Percentiles rank a stretch among this genome's conserved stretches.
Conservation (phyloP, 2,888 invertebrate species). For the Tiliacea aurago region DNA sequence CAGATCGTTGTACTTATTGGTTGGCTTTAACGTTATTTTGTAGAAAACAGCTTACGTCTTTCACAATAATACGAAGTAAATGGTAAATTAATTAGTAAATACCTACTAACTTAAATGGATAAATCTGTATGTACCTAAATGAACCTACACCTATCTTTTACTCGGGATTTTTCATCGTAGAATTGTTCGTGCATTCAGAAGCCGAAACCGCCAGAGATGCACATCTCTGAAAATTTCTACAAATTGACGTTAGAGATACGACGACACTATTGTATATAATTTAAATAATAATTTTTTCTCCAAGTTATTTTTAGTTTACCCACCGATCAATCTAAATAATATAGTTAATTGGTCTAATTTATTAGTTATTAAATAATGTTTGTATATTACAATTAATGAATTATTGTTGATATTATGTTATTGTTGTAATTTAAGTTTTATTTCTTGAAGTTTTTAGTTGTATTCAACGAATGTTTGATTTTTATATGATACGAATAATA, state of each 20-base stretch:
- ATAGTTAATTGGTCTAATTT: slow-evolving; percentile 42
- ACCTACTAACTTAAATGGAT: background rate
- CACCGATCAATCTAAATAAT: slow-evolving; percentile 52
- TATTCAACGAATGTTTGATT: slow-evolving; percentile 60
- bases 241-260: background rate
- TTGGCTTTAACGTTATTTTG: slow-evolving; percentile 17
- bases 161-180: background rate
- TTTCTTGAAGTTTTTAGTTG: slow-evolving; percentile 69
- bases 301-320: slow-evolving; percentile 30
- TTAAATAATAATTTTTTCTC: slow-evolving; percentile 26
- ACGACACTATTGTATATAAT: background rate
- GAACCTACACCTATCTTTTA: too few relatives aligned
- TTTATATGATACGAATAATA: slow-evolving; percentile 66
- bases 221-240: slow-evolving; percentile 1
- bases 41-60: slow-evolving; percentile 1
- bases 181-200: background rate
- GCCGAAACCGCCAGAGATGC: slow-evolving; percentile 18
- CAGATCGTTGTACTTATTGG: background rate
- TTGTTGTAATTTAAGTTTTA: slow-evolving; percentile 75
- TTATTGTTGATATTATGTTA: slow-evolving; percentile 67
- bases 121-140: background rate
- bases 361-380: slow-evolving; percentile 53
- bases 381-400: slow-evolving; percentile 60
- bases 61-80: background rate
- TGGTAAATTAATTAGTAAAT: background rate